Evolutionary conservation across 2,888 invertebrate genomes (phyloP).

Genomic region (Lasioglossum lativentre): DNA sequence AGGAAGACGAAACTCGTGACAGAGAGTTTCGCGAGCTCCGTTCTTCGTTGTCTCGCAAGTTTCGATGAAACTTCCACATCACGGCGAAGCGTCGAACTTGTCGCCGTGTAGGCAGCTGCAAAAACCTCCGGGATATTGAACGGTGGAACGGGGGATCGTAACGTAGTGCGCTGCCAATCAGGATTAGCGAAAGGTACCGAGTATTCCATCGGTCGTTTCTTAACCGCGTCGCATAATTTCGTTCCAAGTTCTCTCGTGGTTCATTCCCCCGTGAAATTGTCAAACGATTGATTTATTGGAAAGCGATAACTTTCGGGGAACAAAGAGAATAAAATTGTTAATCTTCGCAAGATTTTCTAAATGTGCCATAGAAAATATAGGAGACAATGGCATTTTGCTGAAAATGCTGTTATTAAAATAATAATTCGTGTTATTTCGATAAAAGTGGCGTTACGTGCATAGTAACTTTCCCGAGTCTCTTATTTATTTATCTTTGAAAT

Average conservation of each 20-base stretch:
- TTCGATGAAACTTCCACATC: slow-evolving; percentile 60
- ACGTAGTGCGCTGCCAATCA: slow-evolving; percentile 67
- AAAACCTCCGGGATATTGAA: slow-evolving; percentile 51
- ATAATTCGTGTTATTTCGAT: neutral
- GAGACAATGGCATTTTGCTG: neutral
- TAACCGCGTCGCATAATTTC: slow-evolving; percentile 40
- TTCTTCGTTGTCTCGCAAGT: slow-evolving; percentile 66
- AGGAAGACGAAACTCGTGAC: slow-evolving; percentile 53
- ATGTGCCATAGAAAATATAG: neutral
- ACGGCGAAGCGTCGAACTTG: slow-evolving; percentile 63
- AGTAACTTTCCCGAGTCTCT: too few species aligned
- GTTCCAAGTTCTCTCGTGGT: slow-evolving; percentile 34
- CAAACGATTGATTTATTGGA: slow-evolving; percentile 16
- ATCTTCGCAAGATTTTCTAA: neutral
- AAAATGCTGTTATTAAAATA: neutral
- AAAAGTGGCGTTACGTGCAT: too few species aligned
- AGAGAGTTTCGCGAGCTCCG: slow-evolving; percentile 59
- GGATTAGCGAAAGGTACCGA: slow-evolving; percentile 55
- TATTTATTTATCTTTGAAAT: too few species aligned
- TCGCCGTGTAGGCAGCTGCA: slow-evolving; percentile 56
- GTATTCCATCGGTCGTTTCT: slow-evolving; percentile 31
- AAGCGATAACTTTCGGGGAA: neutral
- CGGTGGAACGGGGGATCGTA: slow-evolving; percentile 39
- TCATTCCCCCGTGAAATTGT: slow-evolving; percentile 34
- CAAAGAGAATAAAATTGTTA: neutral